Evolutionary conservation across 2,113 vertebrate species (phyloP).

Genomic region (Hypanus sabinus): DNA sequence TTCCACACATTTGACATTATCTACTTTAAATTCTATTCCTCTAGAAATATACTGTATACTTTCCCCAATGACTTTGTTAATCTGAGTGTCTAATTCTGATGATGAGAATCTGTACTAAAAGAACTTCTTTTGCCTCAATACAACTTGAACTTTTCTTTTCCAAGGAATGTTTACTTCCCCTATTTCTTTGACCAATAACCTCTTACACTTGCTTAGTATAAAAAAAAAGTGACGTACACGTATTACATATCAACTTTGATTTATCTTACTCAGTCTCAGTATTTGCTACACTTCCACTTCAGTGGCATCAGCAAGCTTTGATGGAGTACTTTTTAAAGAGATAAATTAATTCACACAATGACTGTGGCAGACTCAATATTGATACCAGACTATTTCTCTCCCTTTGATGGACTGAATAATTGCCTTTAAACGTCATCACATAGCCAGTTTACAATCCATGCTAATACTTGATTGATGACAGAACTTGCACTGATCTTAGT

Average conservation of each 20-base stretch:
- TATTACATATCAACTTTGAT: neutral
- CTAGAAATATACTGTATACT: neutral
- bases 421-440: neutral
- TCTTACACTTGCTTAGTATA: neutral
- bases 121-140: neutral
- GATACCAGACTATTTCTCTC: neutral
- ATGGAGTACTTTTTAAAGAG: neutral
- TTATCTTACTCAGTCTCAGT: neutral
- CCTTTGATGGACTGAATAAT: neutral
- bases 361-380: neutral
- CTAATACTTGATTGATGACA: neutral
- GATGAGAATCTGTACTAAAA: neutral
- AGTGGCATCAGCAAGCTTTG: neutral
- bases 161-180: neutral
- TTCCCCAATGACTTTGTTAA: neutral
- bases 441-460: neutral
- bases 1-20: neutral
- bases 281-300: neutral
- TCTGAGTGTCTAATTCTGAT: neutral
- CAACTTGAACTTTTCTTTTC: neutral
- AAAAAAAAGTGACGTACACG: neutral
- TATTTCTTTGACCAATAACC: neutral
- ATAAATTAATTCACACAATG: neutral
- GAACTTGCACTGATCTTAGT: neutral
- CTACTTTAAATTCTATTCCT: neutral